Conservation (phyloP, 2,888 invertebrate genomes). For the Plagodis dolabraria region DNA sequence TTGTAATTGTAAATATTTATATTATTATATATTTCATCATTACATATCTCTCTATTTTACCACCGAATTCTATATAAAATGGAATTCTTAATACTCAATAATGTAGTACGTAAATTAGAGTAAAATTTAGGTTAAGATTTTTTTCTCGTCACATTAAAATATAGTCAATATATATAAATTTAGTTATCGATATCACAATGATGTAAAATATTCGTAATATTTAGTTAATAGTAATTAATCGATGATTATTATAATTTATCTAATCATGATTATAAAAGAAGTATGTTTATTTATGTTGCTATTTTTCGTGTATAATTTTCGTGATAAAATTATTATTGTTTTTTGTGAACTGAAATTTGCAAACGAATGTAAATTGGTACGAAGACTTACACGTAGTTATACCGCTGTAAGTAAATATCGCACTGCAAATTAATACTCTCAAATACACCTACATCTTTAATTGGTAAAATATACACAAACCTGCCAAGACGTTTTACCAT, state of each 20-base stretch:
- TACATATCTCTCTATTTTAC: conserved; percentile 66
- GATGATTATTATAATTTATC: conserved; percentile 19
- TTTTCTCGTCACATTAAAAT: conserved; percentile 71
- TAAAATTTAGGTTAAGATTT: conserved; percentile 42
- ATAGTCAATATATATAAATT: conserved; percentile 66
- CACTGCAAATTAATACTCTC: too few relatives aligned
- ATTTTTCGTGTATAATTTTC: conserved; percentile 13
- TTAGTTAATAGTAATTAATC: conserved; percentile 28
- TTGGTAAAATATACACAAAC: too few relatives aligned
- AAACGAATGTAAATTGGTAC: too few relatives aligned
- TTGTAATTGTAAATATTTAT: conserved; percentile 31
- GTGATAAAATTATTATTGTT: conserved; percentile 6
- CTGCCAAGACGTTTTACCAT: too few relatives aligned
- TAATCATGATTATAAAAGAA: conserved; percentile 17
- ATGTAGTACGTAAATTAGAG: conserved; percentile 30
- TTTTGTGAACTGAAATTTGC: not conserved
- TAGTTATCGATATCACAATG: conserved; percentile 49
- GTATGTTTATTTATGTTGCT: conserved; percentile 25
- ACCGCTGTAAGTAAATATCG: too few relatives aligned
- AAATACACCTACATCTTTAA: too few relatives aligned
- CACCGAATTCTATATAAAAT: conserved; percentile 62
- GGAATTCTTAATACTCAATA: conserved; percentile 67
- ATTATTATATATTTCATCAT: conserved; percentile 40
- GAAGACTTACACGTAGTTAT: too few relatives aligned
- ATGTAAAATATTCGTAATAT: conserved; percentile 39